Evolutionary conservation across 2,797 vertebrate genomes (phyloP), one percentile per base, ranked within the genome.

Genomic region (Jordanella pulchra): DNA sequence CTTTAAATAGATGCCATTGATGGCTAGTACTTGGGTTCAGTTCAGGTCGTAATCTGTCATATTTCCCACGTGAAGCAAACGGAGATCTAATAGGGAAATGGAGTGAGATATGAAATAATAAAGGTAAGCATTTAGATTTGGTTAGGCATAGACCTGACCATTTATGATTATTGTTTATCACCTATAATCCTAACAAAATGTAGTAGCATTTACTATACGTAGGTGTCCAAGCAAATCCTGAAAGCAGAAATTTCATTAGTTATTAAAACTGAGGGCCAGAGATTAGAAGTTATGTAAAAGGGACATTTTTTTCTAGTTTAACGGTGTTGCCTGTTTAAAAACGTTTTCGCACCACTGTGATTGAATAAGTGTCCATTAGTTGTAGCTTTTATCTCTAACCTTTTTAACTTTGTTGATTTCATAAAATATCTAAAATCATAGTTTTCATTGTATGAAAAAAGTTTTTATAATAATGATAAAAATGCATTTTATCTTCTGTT

Each of bases 181-280:
- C 23, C 21, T 21, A 50, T 50, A 23, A 7, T 50, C 48, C 23
- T 23, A 21, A 23, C 48, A 50, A 21, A 18, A 18, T 6, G 48
- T 2, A 9, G 21, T 32, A 30, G 35, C 25, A 18, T 28, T 44
- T 56, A 54, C 27, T 68, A 51, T 50, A 67, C 47, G n/a, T 1
- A 17, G 30, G 12, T 13, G 48, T 39, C 48, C 7, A 48, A 39
- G 60, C 48, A n/a, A n/a, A 5, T 14, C 44, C 53, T 45, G 23
- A 69, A 69, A 58, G 54, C 67, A 69, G 67, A 69, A 28, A 39
- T 69, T 21, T 25, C 28, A 53, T 55, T 5, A 12, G 9, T 13
- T 50, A 39, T 23, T 50, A 18, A 4, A 28, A 32, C 65, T 32
- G 13, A 7, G 4, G 7, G 28, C 23, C 28, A n/a, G 3, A 39